Percentiles rank a stretch among this genome's conserved stretches.
phyloP scores from a whole-genome alignment of 2,113 vertebrate genomes.

The Salvelinus fontinalis region DNA sequence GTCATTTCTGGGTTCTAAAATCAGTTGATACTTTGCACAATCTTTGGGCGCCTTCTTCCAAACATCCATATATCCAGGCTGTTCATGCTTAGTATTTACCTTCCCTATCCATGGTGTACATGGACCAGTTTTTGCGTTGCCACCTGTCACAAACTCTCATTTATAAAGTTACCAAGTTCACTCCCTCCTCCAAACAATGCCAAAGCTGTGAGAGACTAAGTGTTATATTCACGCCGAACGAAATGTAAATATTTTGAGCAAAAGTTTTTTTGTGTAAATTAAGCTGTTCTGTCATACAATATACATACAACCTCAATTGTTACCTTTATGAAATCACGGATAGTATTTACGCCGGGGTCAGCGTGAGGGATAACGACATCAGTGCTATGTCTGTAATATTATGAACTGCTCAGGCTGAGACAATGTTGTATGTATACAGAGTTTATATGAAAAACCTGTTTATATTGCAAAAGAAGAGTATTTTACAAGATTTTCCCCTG shows the following conservation, averaged over 20 bases:
- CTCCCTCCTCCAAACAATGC: slow-evolving; percentile 66
- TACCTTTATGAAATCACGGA: slow-evolving; percentile 66
- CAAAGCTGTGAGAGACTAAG: slow-evolving; percentile 66
- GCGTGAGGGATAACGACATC: slow-evolving; percentile 62
- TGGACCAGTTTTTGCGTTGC: slow-evolving; percentile 45
- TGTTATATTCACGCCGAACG: slow-evolving; percentile 73
- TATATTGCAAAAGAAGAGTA: slow-evolving; percentile 74
- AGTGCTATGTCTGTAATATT: slow-evolving; percentile 61
- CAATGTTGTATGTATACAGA: slow-evolving; percentile 56
- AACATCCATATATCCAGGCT: slow-evolving; percentile 25
- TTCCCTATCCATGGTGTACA: slow-evolving; percentile 9
- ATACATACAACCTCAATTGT: slow-evolving; percentile 73
- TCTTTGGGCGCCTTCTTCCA: slow-evolving; percentile 26
- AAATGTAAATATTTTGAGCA: slow-evolving; percentile 78
- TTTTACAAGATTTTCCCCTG: slow-evolving; percentile 65
- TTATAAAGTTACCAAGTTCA: slow-evolving; percentile 55
- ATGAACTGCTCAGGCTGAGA: slow-evolving; percentile 72
- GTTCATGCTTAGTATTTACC: slow-evolving; percentile 51
- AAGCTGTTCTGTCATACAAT: slow-evolving; percentile 63
- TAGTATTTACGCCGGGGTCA: slow-evolving; percentile 69
- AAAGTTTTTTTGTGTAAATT: slow-evolving; percentile 34
- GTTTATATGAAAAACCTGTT: slow-evolving; percentile 75
- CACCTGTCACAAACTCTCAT: slow-evolving; percentile 66
- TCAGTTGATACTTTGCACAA: not conserved
- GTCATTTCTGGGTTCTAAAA: not conserved